A percentile compares a stretch with the other conserved stretches of the same genome.
phyloP scores from a whole-genome alignment of 2,888 invertebrate species.

The Sminthurinus aureus region DNA sequence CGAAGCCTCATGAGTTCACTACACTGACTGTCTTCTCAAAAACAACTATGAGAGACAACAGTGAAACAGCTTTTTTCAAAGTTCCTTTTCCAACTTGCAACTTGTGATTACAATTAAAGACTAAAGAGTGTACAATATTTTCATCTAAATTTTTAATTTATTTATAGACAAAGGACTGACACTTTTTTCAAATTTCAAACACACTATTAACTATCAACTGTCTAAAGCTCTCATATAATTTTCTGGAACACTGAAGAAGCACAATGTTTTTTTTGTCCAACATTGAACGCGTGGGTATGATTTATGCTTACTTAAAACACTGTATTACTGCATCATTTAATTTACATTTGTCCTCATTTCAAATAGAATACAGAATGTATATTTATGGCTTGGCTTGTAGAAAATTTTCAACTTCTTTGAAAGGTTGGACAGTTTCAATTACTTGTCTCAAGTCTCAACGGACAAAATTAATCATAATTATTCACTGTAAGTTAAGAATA shows the following conservation, averaged over 20 bases:
- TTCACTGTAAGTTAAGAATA: not conserved
- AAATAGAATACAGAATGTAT: not conserved
- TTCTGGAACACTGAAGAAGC: not conserved
- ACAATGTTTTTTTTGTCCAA: not conserved
- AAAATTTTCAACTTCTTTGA: too few species aligned
- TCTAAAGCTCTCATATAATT: not conserved
- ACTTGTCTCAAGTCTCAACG: not conserved
- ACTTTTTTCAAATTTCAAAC: not conserved
- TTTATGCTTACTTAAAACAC: not conserved
- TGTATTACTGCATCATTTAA: not conserved
- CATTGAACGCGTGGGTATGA: not conserved
- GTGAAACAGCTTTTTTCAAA: not conserved
- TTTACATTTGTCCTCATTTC: not conserved
- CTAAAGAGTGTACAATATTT: not conserved
- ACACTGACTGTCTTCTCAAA: not conserved
- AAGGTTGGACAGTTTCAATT: not conserved
- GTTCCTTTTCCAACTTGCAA: too few species aligned
- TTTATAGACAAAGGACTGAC: too few species aligned
- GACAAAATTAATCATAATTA: slow-evolving; percentile 11
- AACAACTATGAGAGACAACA: not conserved
- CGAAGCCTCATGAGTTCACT: too few species aligned
- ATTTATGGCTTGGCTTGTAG: slow-evolving; percentile 1
- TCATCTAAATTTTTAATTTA: not conserved
- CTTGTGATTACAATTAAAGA: too few species aligned
- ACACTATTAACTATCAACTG: not conserved